These are phyloP conservation scores for Pseudomugil gertrudae DNA, from an alignment of 2,797 vertebrate species.

Conservation along the genomic window DNA sequence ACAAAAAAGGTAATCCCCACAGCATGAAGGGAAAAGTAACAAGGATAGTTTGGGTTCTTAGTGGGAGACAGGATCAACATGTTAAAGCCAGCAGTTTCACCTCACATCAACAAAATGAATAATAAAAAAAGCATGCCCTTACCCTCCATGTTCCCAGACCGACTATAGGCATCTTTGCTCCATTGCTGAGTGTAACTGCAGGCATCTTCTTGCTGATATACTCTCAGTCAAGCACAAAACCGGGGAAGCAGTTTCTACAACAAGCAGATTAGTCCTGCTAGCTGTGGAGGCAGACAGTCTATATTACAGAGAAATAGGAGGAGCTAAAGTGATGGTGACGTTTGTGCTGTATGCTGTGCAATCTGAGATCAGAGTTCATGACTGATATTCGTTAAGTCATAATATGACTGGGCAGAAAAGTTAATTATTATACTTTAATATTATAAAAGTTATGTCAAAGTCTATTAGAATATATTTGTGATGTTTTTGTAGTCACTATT, in stretches of 20 bases:
- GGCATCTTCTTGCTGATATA: constrained; percentile 47
- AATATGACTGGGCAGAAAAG: not conserved
- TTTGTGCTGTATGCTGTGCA: not conserved
- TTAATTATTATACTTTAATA: not conserved
- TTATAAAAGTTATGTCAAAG: too few relatives aligned
- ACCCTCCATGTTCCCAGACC: constrained; percentile 83
- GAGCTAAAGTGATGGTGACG: not conserved
- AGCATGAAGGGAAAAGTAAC: not conserved
- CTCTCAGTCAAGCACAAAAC: not conserved
- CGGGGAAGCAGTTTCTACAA: not conserved
- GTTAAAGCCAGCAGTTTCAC: not conserved
- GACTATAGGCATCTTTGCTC: constrained; percentile 74
- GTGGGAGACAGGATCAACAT: not conserved
- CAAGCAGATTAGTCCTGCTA: not conserved
- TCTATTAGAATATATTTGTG: too few relatives aligned
- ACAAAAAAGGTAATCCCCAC: not conserved
- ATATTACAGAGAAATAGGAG: not conserved
- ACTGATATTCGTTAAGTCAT: not conserved
- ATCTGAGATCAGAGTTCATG: not conserved
- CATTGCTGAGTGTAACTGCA: constrained; percentile 68
- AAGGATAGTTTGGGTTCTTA: not conserved
- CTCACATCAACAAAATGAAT: too few relatives aligned
- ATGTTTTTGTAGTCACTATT: too few relatives aligned
- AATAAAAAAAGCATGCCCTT: constrained; percentile 27
- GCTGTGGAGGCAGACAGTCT: not conserved